Evolutionary conservation across 2,888 invertebrate genomes (phyloP), one percentile per base, ranked within the genome.

Genomic region (Pecten maximus): DNA sequence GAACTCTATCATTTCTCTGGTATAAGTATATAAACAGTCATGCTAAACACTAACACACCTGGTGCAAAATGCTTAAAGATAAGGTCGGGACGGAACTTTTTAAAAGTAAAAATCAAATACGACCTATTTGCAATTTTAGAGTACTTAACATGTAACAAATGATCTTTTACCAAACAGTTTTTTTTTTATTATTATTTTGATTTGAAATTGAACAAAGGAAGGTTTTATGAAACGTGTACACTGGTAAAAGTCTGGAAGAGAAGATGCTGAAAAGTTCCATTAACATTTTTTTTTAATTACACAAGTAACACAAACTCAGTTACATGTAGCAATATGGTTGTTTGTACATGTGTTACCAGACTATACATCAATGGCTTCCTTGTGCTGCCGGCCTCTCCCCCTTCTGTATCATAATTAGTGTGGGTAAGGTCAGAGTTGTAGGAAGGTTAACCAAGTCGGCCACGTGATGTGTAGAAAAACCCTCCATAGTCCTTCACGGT

Each of bases 61-160:
- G 74, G 74, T 74, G 74, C 74, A 74, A 74, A 74, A 74, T 74
- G 12, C 74, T 74, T 74, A 74, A 54, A 74, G 74, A 74, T 74
- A 74, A 74, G 74, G 74, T 15, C 12, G 0, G 35, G 35, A 28
- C 35, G 1, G 74, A 23, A 74, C 74, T n/a, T 74, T 35, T 74
- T 74, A 74, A 74, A 44, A 74, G n/a, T 54, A 19, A 23, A 23
- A 19, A 54, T 48, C 48, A 48, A 48, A 4, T 48, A 16, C 48
- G 19, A 23, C 54, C 54, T 0, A 54, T 23, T 54, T 54, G 54
- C 54, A 54, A n/a, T 54, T 54, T 54, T 3, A 54, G n/a, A 54
- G 54, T 19, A 54, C 54, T 54, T 54, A n/a, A n/a, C n/a, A n/a
- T n/a, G n/a, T n/a, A n/a, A n/a, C n/a, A 54, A 54, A 35, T 3